phyloP scores from a whole-genome alignment of 1,140 invertebrate species.

The Leptoteleia sp. region DNA sequence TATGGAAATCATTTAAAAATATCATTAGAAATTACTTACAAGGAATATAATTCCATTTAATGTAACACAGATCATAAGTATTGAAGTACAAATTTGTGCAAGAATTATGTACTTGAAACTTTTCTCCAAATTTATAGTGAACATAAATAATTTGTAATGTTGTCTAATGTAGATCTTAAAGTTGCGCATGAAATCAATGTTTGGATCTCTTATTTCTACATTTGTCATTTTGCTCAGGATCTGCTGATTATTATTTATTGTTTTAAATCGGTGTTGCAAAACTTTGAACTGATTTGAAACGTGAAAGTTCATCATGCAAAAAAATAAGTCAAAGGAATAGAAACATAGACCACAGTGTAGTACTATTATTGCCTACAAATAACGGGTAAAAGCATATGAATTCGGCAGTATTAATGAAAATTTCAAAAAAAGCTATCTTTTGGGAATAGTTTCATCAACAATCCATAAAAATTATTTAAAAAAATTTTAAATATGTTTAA shows the following conservation, averaged over 20 bases:
- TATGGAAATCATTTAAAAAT: too few species aligned
- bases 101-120: slow-evolving; percentile 47
- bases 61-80: slow-evolving; percentile 54
- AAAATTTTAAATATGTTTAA: too few species aligned
- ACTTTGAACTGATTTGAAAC: slow-evolving; percentile 49
- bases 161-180: slow-evolving; percentile 31
- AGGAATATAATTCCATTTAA: slow-evolving; percentile 39
- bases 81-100: slow-evolving; percentile 49
- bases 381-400: too few species aligned
- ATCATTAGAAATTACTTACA: slow-evolving; percentile 24
- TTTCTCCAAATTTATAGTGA: slow-evolving; percentile 31
- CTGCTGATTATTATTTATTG: slow-evolving; percentile 7
- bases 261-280: slow-evolving; percentile 40
- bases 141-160: slow-evolving; percentile 24
- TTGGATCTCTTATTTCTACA: not conserved
- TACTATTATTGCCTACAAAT: slow-evolving; percentile 40
- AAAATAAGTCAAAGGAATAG: slow-evolving; percentile 47
- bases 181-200: slow-evolving; percentile 4
- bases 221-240: too few species aligned
- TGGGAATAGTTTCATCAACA: too few species aligned
- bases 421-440: too few species aligned
- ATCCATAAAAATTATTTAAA: too few species aligned
- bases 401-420: too few species aligned
- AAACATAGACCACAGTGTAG: slow-evolving; percentile 46
- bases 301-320: slow-evolving; percentile 48